A percentile compares a stretch with the other conserved stretches of the same genome.
These are phyloP conservation scores for Ctenopoma multispine DNA, from an alignment of 2,797 vertebrate genomes.

Conservation along the genomic window DNA sequence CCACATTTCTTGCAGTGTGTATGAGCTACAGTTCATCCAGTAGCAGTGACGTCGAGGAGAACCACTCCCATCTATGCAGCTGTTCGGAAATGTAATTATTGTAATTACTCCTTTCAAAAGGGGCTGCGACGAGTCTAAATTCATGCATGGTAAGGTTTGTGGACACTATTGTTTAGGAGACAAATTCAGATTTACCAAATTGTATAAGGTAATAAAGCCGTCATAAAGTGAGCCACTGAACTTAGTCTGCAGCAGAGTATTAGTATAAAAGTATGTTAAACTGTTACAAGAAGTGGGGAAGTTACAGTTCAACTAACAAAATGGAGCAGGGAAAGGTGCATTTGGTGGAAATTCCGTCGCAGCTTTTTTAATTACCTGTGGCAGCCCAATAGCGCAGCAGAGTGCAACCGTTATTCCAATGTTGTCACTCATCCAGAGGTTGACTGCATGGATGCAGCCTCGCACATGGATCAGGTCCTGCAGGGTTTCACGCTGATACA, in stretches of 20 bases:
- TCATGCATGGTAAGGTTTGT: not conserved
- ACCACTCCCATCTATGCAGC: conserved; percentile 13
- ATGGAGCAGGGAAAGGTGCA: not conserved
- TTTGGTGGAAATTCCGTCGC: conserved; percentile 7
- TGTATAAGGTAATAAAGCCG: conserved; percentile 3
- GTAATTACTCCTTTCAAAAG: conserved; percentile 31
- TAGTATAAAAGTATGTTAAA: conserved; percentile 16
- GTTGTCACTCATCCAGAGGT: conserved; percentile 94
- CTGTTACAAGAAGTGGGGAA: conserved; percentile 1
- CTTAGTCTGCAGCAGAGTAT: not conserved
- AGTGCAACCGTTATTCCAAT: conserved; percentile 87
- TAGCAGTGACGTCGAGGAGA: not conserved
- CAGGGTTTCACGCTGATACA: conserved; percentile 86
- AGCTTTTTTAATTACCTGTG: conserved; percentile 84
- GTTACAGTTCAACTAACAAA: conserved; percentile 17
- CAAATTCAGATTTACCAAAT: not conserved
- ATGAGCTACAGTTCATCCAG: not conserved
- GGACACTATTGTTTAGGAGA: not conserved
- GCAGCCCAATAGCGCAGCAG: conserved; percentile 88
- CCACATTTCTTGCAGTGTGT: conserved; percentile 1
- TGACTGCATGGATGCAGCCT: conserved; percentile 92
- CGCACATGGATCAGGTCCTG: conserved; percentile 87
- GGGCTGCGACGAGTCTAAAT: not conserved
- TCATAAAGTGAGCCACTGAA: not conserved
- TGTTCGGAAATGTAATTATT: conserved; percentile 30